phyloP scores from a whole-genome alignment of 2,888 invertebrate genomes.

The Aproaerema taeniolella region DNA sequence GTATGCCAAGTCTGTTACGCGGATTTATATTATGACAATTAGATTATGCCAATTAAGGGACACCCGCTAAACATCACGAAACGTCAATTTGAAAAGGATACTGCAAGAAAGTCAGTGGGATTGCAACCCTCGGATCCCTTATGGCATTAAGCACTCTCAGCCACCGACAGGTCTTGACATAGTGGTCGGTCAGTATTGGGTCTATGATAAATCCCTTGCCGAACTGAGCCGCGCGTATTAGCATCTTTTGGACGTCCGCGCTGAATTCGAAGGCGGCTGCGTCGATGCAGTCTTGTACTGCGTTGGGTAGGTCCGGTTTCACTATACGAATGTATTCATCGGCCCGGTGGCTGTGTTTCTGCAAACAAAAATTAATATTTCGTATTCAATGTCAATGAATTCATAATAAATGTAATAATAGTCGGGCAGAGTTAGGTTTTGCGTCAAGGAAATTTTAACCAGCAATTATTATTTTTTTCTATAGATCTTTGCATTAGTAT shows the following conservation, averaged over 20 bases:
- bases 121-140: slow-evolving; percentile 89
- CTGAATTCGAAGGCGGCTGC: slow-evolving; percentile 95
- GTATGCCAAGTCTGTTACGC: too few relatives aligned
- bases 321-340: slow-evolving; percentile 96
- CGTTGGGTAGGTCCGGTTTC: slow-evolving; percentile 85
- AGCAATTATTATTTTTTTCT: too few relatives aligned
- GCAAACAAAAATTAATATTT: slow-evolving; percentile 30
- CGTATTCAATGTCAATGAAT: too few relatives aligned
- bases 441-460: too few relatives aligned
- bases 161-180: slow-evolving; percentile 91
- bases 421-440: too few relatives aligned
- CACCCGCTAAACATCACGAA: too few relatives aligned
- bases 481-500: too few relatives aligned
- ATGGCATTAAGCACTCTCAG: slow-evolving; percentile 94
- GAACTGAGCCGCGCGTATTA: slow-evolving; percentile 95
- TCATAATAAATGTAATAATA: too few relatives aligned
- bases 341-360: slow-evolving; percentile 92
- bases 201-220: slow-evolving; percentile 94
- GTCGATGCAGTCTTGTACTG: slow-evolving; percentile 93
- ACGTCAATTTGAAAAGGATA: slow-evolving; percentile 76
- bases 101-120: slow-evolving; percentile 94
- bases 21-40: too few relatives aligned
- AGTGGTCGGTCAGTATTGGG: slow-evolving; percentile 83
- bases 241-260: slow-evolving; percentile 90
- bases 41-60: too few relatives aligned